Percentiles rank a stretch among this genome's conserved stretches.
Conservation (phyloP, 2,113 vertebrate species). For the Choloepus hoffmanni region DNA sequence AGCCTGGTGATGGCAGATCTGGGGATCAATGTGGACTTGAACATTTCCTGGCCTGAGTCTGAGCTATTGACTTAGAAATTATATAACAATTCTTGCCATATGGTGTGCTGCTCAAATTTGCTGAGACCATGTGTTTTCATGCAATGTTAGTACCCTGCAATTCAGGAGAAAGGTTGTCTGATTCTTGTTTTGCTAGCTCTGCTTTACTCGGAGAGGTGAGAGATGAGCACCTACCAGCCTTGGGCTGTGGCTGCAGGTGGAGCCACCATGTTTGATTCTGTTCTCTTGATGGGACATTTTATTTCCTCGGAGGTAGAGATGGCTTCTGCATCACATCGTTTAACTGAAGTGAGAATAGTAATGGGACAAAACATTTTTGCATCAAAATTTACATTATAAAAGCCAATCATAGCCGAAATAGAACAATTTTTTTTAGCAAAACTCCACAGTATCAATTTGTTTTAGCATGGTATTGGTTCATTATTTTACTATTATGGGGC, state of each 20-base stretch:
- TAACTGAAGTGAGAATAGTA: background rate
- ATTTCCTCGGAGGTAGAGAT: background rate
- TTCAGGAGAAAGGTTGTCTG: background rate
- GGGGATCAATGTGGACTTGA: background rate
- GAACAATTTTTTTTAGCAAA: background rate
- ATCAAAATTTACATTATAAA: background rate
- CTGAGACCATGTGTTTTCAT: slow-evolving; percentile 55
- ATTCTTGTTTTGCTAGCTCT: background rate
- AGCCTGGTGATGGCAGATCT: background rate
- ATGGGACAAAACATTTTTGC: background rate
- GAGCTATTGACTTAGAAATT: slow-evolving; percentile 49
- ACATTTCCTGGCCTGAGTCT: slow-evolving; percentile 6
- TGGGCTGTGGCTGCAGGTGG: background rate
- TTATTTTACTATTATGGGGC: background rate
- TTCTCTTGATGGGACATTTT: background rate
- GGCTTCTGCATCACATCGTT: slow-evolving; percentile 6
- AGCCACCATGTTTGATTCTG: background rate
- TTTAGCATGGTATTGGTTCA: background rate
- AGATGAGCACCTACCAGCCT: background rate
- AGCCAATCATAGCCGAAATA: background rate
- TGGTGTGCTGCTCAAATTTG: slow-evolving; percentile 12
- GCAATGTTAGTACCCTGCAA: background rate
- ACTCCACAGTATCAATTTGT: background rate
- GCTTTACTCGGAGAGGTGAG: background rate
- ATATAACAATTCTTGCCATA: slow-evolving; percentile 12